Evolutionary conservation across 2,113 vertebrate species (phyloP).

Genomic region (Prietella phreatophila): DNA sequence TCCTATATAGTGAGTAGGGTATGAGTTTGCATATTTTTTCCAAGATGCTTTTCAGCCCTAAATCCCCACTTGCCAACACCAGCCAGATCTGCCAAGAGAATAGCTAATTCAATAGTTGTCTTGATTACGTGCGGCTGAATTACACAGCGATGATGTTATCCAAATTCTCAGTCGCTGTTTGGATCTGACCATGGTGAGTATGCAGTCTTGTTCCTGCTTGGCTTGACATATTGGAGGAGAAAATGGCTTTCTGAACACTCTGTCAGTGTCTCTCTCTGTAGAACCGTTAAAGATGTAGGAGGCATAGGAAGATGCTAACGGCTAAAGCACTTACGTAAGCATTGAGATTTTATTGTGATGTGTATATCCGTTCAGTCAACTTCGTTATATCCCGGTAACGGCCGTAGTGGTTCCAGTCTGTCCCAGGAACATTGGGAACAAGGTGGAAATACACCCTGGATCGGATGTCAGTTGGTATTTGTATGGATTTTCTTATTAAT

Average conservation of each 20-base stretch:
- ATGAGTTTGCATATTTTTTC: not conserved
- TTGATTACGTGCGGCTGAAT: constrained; percentile 73
- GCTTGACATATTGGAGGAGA: constrained; percentile 71
- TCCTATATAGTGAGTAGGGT: not conserved
- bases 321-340: not conserved
- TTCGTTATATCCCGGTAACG: not conserved
- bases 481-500: not conserved
- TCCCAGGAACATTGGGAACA: not conserved
- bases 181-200: constrained; percentile 67
- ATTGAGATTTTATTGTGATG: not conserved
- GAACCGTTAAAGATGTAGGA: not conserved
- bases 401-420: not conserved
- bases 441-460: not conserved
- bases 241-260: constrained; percentile 44
- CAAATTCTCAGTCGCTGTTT: constrained; percentile 72
- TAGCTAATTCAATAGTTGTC: constrained; percentile 73
- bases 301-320: not conserved
- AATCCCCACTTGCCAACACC: not conserved
- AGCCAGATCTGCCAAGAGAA: not conserved
- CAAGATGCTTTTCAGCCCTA: not conserved
- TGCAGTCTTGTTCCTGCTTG: constrained; percentile 69
- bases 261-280: not conserved
- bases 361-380: not conserved
- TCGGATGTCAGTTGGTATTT: not conserved
- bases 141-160: constrained; percentile 72